Percentiles rank a stretch among this genome's conserved stretches.
phyloP scores from a whole-genome alignment of 2,888 invertebrate species.

The Apodemia hepburni region DNA sequence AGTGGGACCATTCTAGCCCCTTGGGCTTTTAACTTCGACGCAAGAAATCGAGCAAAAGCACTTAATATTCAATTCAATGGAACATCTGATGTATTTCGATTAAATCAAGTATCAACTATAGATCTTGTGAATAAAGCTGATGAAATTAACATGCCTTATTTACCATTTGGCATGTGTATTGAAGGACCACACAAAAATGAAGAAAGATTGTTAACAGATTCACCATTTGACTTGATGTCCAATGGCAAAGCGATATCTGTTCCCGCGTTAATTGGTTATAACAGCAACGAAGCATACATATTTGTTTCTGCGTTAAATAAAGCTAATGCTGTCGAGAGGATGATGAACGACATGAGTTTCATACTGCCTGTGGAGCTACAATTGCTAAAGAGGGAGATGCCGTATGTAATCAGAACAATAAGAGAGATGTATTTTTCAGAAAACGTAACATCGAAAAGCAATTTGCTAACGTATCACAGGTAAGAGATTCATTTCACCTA shows the following conservation, averaged over 20 bases:
- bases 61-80: slow-evolving; percentile 38
- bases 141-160: slow-evolving; percentile 49
- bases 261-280: slow-evolving; percentile 63
- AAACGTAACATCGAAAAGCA: slow-evolving; percentile 42
- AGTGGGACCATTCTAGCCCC: slow-evolving; percentile 63
- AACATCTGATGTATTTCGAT: slow-evolving; percentile 32
- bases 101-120: slow-evolving; percentile 39
- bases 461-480: slow-evolving; percentile 56
- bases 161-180: slow-evolving; percentile 59
- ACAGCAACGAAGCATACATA: slow-evolving; percentile 61
- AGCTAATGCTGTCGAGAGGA: slow-evolving; percentile 38
- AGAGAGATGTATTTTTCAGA: slow-evolving; percentile 54
- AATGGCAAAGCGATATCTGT: slow-evolving; percentile 41
- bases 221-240: slow-evolving; percentile 48
- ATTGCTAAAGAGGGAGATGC: slow-evolving; percentile 47
- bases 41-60: slow-evolving; percentile 45
- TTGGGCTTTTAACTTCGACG: slow-evolving; percentile 64
- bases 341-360: slow-evolving; percentile 38
- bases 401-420: slow-evolving; percentile 44
- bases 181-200: slow-evolving; percentile 52
- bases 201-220: slow-evolving; percentile 49
- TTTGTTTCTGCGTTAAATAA: slow-evolving; percentile 50
- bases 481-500: slow-evolving; percentile 31
- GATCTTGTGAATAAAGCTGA: slow-evolving; percentile 45
- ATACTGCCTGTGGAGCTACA: slow-evolving; percentile 58